Evolutionary conservation across 2,888 invertebrate species (phyloP), one percentile per base, ranked within the genome.

Genomic region (Meghimatium bilineatum): DNA sequence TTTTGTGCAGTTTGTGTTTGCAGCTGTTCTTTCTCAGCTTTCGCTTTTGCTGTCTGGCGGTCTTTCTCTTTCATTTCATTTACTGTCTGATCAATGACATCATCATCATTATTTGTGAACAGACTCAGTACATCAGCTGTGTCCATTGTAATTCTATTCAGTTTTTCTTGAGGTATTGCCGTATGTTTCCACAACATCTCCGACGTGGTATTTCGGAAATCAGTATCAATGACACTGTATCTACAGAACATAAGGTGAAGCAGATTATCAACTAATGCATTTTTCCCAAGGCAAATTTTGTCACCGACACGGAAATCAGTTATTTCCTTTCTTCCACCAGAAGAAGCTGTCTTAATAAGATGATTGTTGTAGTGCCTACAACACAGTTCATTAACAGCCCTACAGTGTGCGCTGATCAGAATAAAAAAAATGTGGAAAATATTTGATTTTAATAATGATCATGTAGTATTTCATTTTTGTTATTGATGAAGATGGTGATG

Each of bases 201-300:
- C 8, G 44, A 49, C 10, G 76, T 36, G 32, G 82, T 75, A 23
- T 79, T 44, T 29, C 76, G 80, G n/a, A 86, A 66, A n/a, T 76
- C 67, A 12, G 78, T 52, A 26, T 23, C 72, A 44, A 67, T 32
- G 26, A n/a, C 29, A 32, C 66, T 17, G 63, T 82, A 86, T 5
- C 23, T 38, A 69, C 34, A 29, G 26, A 86, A 32, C n/a, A 44
- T 36, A 29, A 44, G 23, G 2, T 80, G 12, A 20, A 17, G 71
- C 34, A 80, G 66, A 75, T 86, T 86, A 0, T 52, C 66, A 0
- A 92, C 88, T 80, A 87, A 84, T 10, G 88, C 89, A 86, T 92
- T 92, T 79, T 89, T 91, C 1, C 88, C 88, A 79, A 92, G 88
- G 85, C 92, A 92, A 75, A 92, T 88, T 85, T 92, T 92, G 86